Percentiles rank a stretch among this genome's conserved stretches.
Conservation (phyloP, 2,888 invertebrate species). For the Eustalomyia histrio region DNA sequence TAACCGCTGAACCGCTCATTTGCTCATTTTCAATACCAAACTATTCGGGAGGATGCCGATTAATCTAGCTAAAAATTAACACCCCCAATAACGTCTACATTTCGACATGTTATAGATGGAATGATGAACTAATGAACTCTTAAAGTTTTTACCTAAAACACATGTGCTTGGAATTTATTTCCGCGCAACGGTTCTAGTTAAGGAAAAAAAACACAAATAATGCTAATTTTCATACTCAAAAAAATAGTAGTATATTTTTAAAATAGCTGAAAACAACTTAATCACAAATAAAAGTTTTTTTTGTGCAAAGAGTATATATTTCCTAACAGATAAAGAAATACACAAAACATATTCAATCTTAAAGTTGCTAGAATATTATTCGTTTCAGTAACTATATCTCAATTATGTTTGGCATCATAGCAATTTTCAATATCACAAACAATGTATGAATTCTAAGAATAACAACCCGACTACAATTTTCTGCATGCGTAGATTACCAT, state of each 20-base stretch:
- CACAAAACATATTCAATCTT: conserved; percentile 23
- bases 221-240: too few relatives aligned
- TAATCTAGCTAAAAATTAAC: too few relatives aligned
- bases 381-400: conserved; percentile 52
- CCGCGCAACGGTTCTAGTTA: too few relatives aligned
- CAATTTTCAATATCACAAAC: conserved; percentile 54
- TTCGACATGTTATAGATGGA: too few relatives aligned
- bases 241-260: neutral
- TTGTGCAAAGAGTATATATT: neutral
- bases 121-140: too few relatives aligned
- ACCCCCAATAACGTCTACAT: too few relatives aligned
- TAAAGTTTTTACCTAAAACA: too few relatives aligned
- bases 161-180: too few relatives aligned
- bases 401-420: conserved; percentile 56
- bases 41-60: too few relatives aligned
- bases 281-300: conserved; percentile 26
- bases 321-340: neutral
- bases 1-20: too few relatives aligned
- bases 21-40: too few relatives aligned
- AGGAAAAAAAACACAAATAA: too few relatives aligned
- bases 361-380: neutral
- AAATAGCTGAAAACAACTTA: conserved; percentile 37
- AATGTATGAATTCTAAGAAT: conserved; percentile 45
- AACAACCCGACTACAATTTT: neutral
- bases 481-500: conserved; percentile 61